Evolutionary conservation across 1,140 invertebrate species (phyloP), one percentile per base, ranked within the genome.

Genomic region (Drosophila azteca): DNA sequence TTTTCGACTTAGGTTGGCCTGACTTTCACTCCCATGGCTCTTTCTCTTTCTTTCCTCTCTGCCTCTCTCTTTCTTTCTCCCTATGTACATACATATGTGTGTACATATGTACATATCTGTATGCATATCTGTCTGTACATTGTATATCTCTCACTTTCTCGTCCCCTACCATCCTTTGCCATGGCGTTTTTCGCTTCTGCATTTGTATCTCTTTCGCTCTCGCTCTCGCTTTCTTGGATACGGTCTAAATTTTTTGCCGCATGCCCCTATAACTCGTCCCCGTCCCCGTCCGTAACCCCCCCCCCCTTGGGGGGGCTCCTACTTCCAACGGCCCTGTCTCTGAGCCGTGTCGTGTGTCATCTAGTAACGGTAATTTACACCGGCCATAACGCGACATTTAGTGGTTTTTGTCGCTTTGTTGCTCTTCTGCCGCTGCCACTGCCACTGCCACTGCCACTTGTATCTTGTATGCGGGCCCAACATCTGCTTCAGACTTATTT

Each of bases 301-400:
- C 6, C 15, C 45, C 8, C 41, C 9, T 13, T 6, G 9, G 22
- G 8, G 17, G 7, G 9, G 20, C 20, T 26, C 49, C 7, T 15
- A 7, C 29, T 9, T n/a, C 17, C 17, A 26, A 29, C 7, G 54
- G 39, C 24, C 17, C 13, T 44, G n/a, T 43, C 22, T 46, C 22
- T 31, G 8, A 39, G 51, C 77, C 58, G 77, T 77, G 65, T 74
- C 72, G 71, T 81, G 79, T 79, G 72, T 79, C 79, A 75, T 71
- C 65, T 64, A 61, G 44, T 75, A 83, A 83, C 62, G 66, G 79
- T 83, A 77, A 75, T 80, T 80, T 63, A 66, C 69, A 62, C 59
- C 59, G 54, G 64, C 66, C 58, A 35, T 49, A 50, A 58, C 35
- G 74, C 70, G 71, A 75, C 24, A 15, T 24, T 29, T 57, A 44